Base-by-base conservation (phyloP, 2,113 vertebrate species). In the Cyprinodon tularosa region DNA sequence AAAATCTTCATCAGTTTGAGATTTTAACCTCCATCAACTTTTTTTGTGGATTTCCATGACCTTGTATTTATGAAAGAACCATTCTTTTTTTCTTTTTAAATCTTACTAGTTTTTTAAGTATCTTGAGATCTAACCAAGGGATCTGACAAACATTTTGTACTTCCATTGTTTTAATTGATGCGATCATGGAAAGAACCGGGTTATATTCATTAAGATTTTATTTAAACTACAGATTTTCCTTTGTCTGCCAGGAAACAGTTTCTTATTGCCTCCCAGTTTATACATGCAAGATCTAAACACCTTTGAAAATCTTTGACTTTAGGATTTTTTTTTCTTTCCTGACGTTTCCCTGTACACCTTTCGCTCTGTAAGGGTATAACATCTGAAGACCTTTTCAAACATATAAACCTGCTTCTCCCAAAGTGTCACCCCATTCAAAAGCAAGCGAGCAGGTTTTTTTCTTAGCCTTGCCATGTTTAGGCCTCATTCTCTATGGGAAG, bases 361-460 rank as follows among this genome's bases (percentile, higher is more conserved):
- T 29, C 50, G 79, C 37, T 15, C 29, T 76, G 48, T 12, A 48
- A 67, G 59, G 74, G 47, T 53, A 20, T 66, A 39, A 67, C 48
- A 59, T 50, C 72, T 83, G 72, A 68, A 72, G 70, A 38, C 48
- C 37, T 74, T 76, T 79, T 80, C 53, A 81, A 82, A 78, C 71
- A 62, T 64, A 68, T 74, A 77, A 85, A 81, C 15, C 77, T 53
- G 78, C 60, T 61, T 62, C 60, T 87, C 57, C 68, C 47, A 48
- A 80, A 39, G 68, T 82, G 82, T 88, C 87, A 63, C 73, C 66
- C 67, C 66, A 71, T 67, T 83, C 83, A 62, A n/a, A 66, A 17
- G 63, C 61, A 76, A 83, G 80, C 15, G 13, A 71, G 80, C 3
- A 0, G 1, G 76, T 72, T 83, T 81, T 87, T 84, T 86, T 85